Evolutionary conservation across 37 sponge, comb jelly and placozoan species (phyloP).

Genomic region (Axinella damicornis): DNA sequence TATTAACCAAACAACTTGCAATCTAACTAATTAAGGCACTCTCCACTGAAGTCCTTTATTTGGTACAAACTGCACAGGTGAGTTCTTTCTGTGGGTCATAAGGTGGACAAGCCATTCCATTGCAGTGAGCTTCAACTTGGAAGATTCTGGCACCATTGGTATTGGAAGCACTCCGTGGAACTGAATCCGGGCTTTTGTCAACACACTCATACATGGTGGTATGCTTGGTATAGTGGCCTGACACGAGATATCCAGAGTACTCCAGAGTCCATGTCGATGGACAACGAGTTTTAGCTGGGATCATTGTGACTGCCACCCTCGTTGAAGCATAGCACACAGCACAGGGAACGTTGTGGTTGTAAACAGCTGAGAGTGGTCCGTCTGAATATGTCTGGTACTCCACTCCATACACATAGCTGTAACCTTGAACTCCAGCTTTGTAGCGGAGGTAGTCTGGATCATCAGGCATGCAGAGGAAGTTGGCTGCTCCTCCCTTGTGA

Average conservation of each 20-base stretch:
- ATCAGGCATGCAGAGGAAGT: conserved; percentile 12
- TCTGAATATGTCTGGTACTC: conserved; percentile 31
- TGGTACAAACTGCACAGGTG: conserved; percentile 71
- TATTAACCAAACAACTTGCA: no score
- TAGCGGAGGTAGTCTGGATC: conserved; percentile 30
- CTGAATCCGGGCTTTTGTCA: conserved; percentile 23
- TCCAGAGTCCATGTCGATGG: conserved; percentile 46
- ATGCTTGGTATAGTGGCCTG: not conserved
- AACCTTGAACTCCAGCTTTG: conserved; percentile 11
- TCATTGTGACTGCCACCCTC: conserved; percentile 11
- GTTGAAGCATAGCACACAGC: conserved; percentile 42
- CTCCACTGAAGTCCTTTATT: not conserved
- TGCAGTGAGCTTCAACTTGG: conserved; percentile 49
- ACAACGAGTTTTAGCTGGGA: conserved; percentile 39
- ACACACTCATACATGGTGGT: conserved; percentile 40
- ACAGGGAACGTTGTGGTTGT: conserved; percentile 38
- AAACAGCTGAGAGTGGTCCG: not conserved
- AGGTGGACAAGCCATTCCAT: conserved; percentile 49
- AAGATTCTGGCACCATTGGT: conserved; percentile 40
- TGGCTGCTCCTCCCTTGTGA: conserved; percentile 14
- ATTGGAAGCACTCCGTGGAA: conserved; percentile 23
- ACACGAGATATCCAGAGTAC: conserved; percentile 58
- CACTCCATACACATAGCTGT: conserved; percentile 20
- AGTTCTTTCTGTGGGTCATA: conserved; percentile 53
- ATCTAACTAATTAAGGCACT: no score